phyloP scores from a whole-genome alignment of 2,888 invertebrate genomes.

The Conomelus anceps region DNA sequence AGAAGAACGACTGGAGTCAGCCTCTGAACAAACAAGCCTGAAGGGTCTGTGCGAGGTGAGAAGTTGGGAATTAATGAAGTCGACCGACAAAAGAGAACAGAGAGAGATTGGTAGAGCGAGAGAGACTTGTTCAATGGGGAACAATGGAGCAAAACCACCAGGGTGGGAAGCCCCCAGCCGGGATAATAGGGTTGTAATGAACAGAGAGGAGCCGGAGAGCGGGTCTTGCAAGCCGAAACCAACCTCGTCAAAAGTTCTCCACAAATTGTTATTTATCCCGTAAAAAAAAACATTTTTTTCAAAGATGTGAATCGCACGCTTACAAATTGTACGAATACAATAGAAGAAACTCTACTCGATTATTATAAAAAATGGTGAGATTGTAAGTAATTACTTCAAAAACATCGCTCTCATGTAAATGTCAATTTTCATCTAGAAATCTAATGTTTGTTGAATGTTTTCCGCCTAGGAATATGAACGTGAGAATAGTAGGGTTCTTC shows the following conservation, averaged over 20 bases:
- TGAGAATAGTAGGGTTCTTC: too few relatives aligned
- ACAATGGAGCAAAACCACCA: constrained; percentile 8
- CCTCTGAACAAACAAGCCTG: constrained; percentile 4
- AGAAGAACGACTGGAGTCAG: background rate
- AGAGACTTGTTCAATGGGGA: background rate
- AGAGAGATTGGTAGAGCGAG: background rate
- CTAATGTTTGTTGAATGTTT: too few relatives aligned
- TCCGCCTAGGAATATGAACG: too few relatives aligned
- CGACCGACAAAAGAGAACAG: constrained; percentile 7
- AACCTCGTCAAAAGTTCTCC: background rate
- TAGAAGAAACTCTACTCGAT: background rate
- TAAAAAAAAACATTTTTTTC: background rate
- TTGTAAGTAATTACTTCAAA: background rate
- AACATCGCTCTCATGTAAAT: background rate
- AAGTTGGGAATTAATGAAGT: constrained; percentile 12
- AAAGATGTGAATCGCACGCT: background rate
- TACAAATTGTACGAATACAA: background rate
- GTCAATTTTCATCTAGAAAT: too few relatives aligned
- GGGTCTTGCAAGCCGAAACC: background rate
- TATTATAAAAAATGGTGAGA: background rate
- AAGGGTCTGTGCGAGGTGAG: background rate
- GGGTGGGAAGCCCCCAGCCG: background rate
- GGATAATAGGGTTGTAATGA: constrained; percentile 12
- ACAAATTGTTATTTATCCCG: background rate
- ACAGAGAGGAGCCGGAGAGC: background rate